Evolutionary conservation across 2,113 vertebrate genomes (phyloP), one percentile per base, ranked within the genome.

Genomic region (Siniperca chuatsi): DNA sequence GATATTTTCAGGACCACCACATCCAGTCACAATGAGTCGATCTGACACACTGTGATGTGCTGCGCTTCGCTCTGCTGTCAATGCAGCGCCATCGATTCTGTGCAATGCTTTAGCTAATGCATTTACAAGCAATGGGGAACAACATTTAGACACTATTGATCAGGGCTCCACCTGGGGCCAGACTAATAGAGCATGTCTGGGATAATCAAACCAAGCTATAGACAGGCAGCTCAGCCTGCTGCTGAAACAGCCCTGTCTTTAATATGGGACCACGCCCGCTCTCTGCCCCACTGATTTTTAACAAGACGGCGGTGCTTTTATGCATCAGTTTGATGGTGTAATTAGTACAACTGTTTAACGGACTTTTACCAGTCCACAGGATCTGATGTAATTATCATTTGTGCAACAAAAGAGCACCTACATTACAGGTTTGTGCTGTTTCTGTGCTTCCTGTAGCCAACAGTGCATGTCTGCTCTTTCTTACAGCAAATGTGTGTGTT

Each of bases 101-200:
- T 18, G 33, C 71, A 10, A 23, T 12, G 46, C 83, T 79, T 46
- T 25, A 66, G 44, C 76, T 81, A 60, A 88, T 89, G 87, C 85
- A 60, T 90, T 82, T 48, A 81, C 61, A 85, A 33, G 77, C 82
- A 65, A 73, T 37, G 33, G 33, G 35, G 78, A 87, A 48, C 82
- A 82, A 42, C 75, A 83, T 89, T 92, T 89, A 88, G 74, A 79
- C 68, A 1, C 8, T 79, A 92, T 89, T 54, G 90, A 92, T 89
- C 75, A 0, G 42, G 57, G 65, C 72, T 78, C 83, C 90, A 88
- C 79, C 81, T 82, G 89, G 82, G 87, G 76, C 90, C 87, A 33
- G 48, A 57, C 82, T 92, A 79, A 87, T 83, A 83, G 87, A 84
- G 75, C 78, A 61, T 52, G 83, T 90, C 84, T 84, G 79, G 66